Evolutionary conservation across 2,113 vertebrate species (phyloP), one percentile per base, ranked within the genome.

Genomic region (Gambusia affinis): DNA sequence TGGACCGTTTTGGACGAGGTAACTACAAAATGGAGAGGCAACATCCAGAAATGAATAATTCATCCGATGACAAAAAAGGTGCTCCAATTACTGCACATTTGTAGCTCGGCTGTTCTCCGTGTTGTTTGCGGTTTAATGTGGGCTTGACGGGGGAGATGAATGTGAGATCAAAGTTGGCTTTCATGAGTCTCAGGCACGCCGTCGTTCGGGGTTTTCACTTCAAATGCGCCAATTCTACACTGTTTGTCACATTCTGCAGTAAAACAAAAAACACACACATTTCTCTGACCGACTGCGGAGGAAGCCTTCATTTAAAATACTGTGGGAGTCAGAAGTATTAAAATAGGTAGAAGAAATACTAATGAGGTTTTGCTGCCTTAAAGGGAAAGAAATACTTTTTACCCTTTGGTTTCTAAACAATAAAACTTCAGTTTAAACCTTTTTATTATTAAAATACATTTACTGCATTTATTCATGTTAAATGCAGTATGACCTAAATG

Each of bases 31-130:
- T 85, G 85, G 69, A 92, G 89, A 87, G 76, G 87, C 89, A 82
- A 81, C 81, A 84, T 81, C 86, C 65, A 76, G 75, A 87, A 81
- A 88, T 92, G 90, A 92, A 93, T 93, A 90, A 93, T 93, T 90
- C 89, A 92, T 90, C 60, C n/a, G 3, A 73, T 84, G 77, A 86
- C 86, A 87, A 88, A 91, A 54, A 91, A 64, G 87, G 73, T 88
- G 77, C 77, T 80, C 76, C 85, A 91, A 91, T 88, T 88, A 89
- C 81, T 24, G 76, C 73, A 71, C 83, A 85, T 89, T 85, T 89
- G 81, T 76, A 79, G 76, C 65, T 29, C 75, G 73, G 77, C 79
- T 78, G 79, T 80, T 33, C 70, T 82, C 82, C 19, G 22, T 76
- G 67, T 80, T 33, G 35, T 76, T 81, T 44, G 66, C 80, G 65